Conservation (phyloP, 2,113 vertebrate species). For the Sinocyclocheilus anshuiensis region DNA sequence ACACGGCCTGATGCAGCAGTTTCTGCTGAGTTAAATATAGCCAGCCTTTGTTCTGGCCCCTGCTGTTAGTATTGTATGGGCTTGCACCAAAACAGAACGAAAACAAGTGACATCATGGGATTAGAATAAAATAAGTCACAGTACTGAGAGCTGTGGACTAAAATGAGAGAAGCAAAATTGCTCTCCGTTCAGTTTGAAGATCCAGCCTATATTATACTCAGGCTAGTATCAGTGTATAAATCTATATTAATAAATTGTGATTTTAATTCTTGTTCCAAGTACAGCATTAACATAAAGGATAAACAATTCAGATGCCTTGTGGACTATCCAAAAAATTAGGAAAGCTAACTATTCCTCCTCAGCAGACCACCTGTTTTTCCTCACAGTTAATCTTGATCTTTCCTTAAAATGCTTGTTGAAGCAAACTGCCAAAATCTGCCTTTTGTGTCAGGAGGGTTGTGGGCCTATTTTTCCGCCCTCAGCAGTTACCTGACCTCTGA, state of each 20-base stretch:
- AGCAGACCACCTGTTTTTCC: no score
- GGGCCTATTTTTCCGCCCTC: background rate
- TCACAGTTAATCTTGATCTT: no score
- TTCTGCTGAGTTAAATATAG: conserved; percentile 41
- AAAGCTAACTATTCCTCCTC: no score
- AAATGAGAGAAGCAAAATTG: background rate
- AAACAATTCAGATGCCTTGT: no score
- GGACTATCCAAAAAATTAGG: no score
- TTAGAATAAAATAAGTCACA: conserved; percentile 2
- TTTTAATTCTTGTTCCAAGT: no score
- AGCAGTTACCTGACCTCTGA: background rate
- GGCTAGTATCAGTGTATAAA: no score
- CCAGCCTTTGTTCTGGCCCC: conserved; percentile 24
- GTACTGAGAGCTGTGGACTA: conserved; percentile 1
- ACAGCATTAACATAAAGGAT: no score
- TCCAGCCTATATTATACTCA: no score
- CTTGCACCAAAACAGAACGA: background rate
- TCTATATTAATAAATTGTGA: no score
- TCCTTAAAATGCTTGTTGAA: no score
- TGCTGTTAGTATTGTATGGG: conserved; percentile 34
- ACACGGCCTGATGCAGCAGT: background rate
- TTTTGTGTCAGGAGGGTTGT: background rate
- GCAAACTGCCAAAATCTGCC: background rate
- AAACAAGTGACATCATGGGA: background rate
- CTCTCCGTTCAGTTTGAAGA: no score